These are phyloP conservation scores for Spodoptera picta DNA, from an alignment of 2,888 invertebrate species.

Conservation along the genomic window DNA sequence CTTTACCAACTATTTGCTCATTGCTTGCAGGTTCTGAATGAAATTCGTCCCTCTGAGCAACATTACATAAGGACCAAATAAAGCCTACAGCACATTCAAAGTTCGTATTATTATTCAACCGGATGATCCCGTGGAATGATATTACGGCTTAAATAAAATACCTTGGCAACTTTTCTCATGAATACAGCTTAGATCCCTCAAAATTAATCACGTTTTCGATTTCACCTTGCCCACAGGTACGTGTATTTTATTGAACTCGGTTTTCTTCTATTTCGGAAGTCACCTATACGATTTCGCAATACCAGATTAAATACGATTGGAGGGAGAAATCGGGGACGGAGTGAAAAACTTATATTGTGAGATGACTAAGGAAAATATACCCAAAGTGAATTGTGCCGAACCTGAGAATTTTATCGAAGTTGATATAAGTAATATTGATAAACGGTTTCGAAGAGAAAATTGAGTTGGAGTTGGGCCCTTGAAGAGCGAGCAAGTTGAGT, in stretches of 20 bases:
- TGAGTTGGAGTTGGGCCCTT: slow-evolving; percentile 69
- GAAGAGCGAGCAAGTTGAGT: slow-evolving; percentile 60
- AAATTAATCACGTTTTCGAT: slow-evolving; percentile 46
- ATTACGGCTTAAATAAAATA: slow-evolving; percentile 21
- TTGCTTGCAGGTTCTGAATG: too few relatives aligned
- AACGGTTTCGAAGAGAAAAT: slow-evolving; percentile 69
- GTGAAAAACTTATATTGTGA: slow-evolving; percentile 37
- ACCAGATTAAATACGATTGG: slow-evolving; percentile 36
- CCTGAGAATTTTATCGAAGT: slow-evolving; percentile 60
- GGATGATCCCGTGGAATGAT: slow-evolving; percentile 20
- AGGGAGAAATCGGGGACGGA: slow-evolving; percentile 12
- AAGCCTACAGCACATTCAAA: slow-evolving; percentile 19
- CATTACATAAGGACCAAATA: slow-evolving; percentile 4
- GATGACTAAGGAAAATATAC: slow-evolving; percentile 43
- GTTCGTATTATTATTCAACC: slow-evolving; percentile 19
- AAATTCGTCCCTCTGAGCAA: slow-evolving; percentile 1
- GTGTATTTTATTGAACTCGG: slow-evolving; percentile 25
- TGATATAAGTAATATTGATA: slow-evolving; percentile 72
- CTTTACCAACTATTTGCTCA: too few relatives aligned
- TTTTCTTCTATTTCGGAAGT: slow-evolving; percentile 21
- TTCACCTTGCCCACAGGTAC: slow-evolving; percentile 9
- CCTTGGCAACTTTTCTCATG: slow-evolving; percentile 23
- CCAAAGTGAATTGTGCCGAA: slow-evolving; percentile 47
- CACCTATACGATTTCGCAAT: slow-evolving; percentile 34
- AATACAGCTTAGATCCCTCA: slow-evolving; percentile 25